Evolutionary conservation across 1,140 invertebrate species (phyloP).

Genomic region (Yoshiicerus persimilis): DNA sequence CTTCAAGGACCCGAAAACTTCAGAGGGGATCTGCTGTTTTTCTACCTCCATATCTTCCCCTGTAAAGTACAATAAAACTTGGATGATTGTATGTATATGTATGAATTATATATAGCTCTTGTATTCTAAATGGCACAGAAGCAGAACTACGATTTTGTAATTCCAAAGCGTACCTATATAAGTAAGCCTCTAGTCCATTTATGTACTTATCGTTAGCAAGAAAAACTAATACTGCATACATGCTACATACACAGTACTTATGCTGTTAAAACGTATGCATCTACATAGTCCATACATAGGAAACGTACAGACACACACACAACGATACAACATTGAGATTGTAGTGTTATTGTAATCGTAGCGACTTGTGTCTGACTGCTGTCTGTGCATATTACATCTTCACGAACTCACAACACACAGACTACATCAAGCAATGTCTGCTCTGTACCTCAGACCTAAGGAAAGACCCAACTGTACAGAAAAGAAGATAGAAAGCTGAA

Average conservation of each 20-base stretch:
- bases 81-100: not conserved
- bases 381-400: not conserved
- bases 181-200: not conserved
- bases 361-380: not conserved
- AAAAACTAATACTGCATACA: not conserved
- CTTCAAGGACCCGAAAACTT: conserved; percentile 81
- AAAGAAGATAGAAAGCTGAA: not conserved
- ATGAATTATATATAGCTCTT: not conserved
- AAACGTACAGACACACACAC: no score
- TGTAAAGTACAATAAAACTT: conserved; percentile 25
- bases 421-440: not conserved
- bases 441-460: not conserved
- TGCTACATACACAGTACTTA: no score
- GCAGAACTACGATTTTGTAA: not conserved
- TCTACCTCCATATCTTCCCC: conserved; percentile 67
- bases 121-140: not conserved
- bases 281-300: no score
- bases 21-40: conserved; percentile 75
- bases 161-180: not conserved
- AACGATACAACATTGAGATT: not conserved
- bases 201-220: not conserved
- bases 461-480: not conserved
- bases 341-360: not conserved
- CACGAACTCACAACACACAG: not conserved
- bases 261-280: no score